These are phyloP conservation scores for Drosophila lowei DNA, from an alignment of 1,140 invertebrate species.

Conservation along the genomic window DNA sequence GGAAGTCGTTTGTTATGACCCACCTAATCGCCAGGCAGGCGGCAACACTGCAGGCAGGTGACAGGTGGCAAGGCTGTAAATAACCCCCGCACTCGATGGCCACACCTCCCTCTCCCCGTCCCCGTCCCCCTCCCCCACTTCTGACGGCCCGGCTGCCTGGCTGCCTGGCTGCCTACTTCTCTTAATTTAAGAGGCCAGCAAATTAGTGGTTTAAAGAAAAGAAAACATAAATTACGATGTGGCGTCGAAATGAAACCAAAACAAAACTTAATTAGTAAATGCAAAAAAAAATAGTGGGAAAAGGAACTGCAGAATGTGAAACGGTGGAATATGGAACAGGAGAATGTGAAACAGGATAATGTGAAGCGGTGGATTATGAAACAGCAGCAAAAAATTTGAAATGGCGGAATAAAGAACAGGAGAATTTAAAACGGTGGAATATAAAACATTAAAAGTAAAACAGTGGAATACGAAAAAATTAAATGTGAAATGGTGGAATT, in stretches of 20 bases:
- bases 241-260: background rate
- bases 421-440: no score
- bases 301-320: no score
- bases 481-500: no score
- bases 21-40: slow-evolving; percentile 8
- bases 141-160: no score
- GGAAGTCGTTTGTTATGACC: slow-evolving; percentile 64
- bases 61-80: slow-evolving; percentile 66
- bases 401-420: no score
- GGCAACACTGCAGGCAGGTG: slow-evolving; percentile 20
- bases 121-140: background rate
- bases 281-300: background rate
- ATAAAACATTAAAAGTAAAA: no score
- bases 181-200: slow-evolving; percentile 41
- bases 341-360: no score
- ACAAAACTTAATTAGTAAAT: slow-evolving; percentile 12
- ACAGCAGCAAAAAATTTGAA: no score
- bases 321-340: no score
- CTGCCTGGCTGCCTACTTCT: no score
- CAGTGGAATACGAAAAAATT: no score
- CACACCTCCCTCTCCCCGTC: background rate
- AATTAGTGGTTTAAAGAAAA: slow-evolving; percentile 51
- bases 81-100: slow-evolving; percentile 23
- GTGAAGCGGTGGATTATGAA: no score
- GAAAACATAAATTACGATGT: slow-evolving; percentile 17